phyloP scores from a whole-genome alignment of 2,113 vertebrate species.

The Danionella cerebrum region DNA sequence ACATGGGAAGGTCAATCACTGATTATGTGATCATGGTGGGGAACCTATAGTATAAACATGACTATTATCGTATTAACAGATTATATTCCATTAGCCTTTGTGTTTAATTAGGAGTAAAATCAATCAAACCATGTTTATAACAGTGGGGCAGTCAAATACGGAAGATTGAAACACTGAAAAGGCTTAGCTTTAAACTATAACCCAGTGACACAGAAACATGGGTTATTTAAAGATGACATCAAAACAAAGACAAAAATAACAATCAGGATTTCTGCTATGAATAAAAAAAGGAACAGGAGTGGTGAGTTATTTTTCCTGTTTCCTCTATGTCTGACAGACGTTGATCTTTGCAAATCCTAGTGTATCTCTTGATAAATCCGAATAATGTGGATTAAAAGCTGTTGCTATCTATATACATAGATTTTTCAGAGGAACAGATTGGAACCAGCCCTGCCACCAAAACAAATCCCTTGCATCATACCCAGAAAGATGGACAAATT shows the following conservation, averaged over 20 bases:
- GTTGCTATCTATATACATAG: slow-evolving; percentile 60
- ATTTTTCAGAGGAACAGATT: slow-evolving; percentile 55
- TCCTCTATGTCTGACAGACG: slow-evolving; percentile 48
- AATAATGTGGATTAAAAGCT: slow-evolving; percentile 68
- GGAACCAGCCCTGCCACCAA: slow-evolving; percentile 41
- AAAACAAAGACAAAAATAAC: slow-evolving; percentile 3
- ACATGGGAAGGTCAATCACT: slow-evolving; percentile 20
- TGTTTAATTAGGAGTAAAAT: not conserved
- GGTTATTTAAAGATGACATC: not conserved
- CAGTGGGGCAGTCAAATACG: not conserved
- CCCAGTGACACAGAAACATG: not conserved
- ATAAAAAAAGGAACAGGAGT: slow-evolving; percentile 16
- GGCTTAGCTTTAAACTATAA: no score
- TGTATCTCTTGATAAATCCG: slow-evolving; percentile 65
- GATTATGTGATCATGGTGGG: slow-evolving; percentile 6
- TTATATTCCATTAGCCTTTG: not conserved
- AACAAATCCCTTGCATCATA: slow-evolving; percentile 49
- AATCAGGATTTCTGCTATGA: slow-evolving; percentile 8
- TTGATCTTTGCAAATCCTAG: slow-evolving; percentile 65
- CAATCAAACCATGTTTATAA: no score
- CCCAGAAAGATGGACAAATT: slow-evolving; percentile 24
- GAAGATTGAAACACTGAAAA: no score
- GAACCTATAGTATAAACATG: not conserved
- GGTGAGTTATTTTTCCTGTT: slow-evolving; percentile 28
- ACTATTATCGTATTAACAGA: not conserved